A percentile compares a stretch with the other conserved stretches of the same genome.
These are phyloP conservation scores for Sporophila hypoxantha DNA, from an alignment of 2,113 vertebrate species.

Conservation along the genomic window DNA sequence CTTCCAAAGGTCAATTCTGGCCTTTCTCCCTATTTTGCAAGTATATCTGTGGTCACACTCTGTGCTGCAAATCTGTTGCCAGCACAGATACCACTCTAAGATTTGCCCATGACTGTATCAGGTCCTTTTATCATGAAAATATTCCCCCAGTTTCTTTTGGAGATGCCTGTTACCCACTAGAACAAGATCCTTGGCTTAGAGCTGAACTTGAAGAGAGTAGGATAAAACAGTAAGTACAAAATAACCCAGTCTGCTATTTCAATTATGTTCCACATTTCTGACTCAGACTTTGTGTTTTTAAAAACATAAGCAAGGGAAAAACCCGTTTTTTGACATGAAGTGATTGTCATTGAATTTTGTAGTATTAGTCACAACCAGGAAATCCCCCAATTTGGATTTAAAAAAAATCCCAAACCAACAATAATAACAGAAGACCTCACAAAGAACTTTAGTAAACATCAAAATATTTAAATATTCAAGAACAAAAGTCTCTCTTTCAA, in stretches of 20 bases:
- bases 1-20: not conserved
- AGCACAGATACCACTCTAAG: not conserved
- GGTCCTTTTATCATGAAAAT: not conserved
- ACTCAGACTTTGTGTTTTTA: not conserved
- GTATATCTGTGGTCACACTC: rapidly evolving
- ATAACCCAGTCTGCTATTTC: not conserved
- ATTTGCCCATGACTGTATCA: not conserved
- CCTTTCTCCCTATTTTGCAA: not conserved
- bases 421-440: not conserved
- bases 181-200: not conserved
- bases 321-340: not conserved
- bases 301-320: not conserved
- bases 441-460: not conserved
- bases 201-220: not conserved
- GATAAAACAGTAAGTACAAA: not conserved
- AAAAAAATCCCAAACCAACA: not conserved
- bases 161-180: not conserved
- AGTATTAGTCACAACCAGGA: not conserved
- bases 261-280: not conserved
- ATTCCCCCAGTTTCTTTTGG: not conserved
- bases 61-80: not conserved
- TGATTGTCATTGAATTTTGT: not conserved
- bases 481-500: not conserved
- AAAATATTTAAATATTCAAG: not conserved
- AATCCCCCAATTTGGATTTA: not conserved